Evolutionary conservation across 2,888 invertebrate genomes (phyloP).

Genomic region (Lycia hirtaria): DNA sequence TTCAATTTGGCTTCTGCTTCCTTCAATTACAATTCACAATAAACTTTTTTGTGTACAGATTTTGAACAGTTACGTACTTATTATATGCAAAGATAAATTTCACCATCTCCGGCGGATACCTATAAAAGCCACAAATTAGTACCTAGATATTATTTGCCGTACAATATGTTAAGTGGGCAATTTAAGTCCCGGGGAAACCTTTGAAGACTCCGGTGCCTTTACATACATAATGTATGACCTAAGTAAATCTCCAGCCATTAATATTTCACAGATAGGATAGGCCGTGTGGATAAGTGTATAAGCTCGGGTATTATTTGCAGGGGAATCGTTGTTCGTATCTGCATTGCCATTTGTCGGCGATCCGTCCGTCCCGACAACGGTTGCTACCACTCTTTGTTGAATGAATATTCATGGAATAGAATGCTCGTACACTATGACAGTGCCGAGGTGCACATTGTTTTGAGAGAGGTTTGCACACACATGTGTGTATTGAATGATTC

Average conservation of each 20-base stretch:
- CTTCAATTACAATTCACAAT: too few relatives aligned
- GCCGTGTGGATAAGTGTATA: slow-evolving; percentile 57
- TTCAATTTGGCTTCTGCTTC: too few relatives aligned
- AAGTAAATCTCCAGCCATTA: slow-evolving; percentile 27
- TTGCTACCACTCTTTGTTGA: slow-evolving; percentile 50
- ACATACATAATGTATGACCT: slow-evolving; percentile 22
- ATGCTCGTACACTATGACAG: slow-evolving; percentile 14
- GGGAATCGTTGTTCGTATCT: slow-evolving; percentile 62
- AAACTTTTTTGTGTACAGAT: too few relatives aligned
- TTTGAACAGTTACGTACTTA: too few relatives aligned
- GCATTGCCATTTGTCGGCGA: slow-evolving; percentile 58
- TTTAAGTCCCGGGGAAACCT: slow-evolving; percentile 22
- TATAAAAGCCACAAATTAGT: slow-evolving; percentile 27
- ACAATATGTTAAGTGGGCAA: slow-evolving; percentile 28
- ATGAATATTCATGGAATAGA: slow-evolving; percentile 63
- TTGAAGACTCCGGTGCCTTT: slow-evolving; percentile 14
- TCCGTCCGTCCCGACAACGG: slow-evolving; percentile 36
- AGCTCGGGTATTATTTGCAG: slow-evolving; percentile 66
- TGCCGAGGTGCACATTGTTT: slow-evolving; percentile 8
- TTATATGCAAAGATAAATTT: too few relatives aligned
- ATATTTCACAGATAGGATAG: slow-evolving; percentile 26
- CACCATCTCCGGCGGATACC: slow-evolving; percentile 5
- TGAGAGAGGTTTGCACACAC: slow-evolving; percentile 1
- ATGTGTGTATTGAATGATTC: neutral
- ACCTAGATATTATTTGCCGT: slow-evolving; percentile 14